Base-by-base conservation (phyloP, 2,888 invertebrate species). In the Eilema griseolum region DNA sequence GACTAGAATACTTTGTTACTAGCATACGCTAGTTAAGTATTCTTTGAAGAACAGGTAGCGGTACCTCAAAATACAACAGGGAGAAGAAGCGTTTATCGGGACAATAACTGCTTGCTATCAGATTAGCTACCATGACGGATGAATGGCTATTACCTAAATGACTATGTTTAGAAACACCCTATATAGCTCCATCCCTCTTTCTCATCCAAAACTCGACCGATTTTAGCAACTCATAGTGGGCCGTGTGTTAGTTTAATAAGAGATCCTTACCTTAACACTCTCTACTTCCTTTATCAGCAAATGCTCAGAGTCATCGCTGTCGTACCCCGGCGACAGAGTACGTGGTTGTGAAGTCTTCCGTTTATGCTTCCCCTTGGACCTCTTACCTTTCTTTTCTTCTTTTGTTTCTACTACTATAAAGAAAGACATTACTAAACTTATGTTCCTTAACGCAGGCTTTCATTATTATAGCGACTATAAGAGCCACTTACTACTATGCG, bases 261-360 rank as follows among this genome's bases (percentile, higher is more conserved):
- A 60, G 16, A 61, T 31, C 26, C 61, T 57, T 26, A 94, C 94
- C 93, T 94, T 94, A 72, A 95, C 88, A 82, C 92, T 93, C 74
- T 94, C 95, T 20, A 93, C 92, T 74, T 91, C 92, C 74, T 94
- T 94, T 69, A 95, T 85, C 57, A 95, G 86, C 67, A 91, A 82
- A 37, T 92, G 90, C 72, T 94, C 94, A 0, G 94, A 95, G 77
- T 94, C 94, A 37, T 95, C 94, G 70, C 94, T 94, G 73, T 94
- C 93, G 3, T 85, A 71, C 0, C 78, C 73, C 0, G 93, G 91
- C 0, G 93, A 92, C 4, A 82, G 56, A 0, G 83, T 41, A 1
- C 89, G 81, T 41, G 84, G 84, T 26, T 77, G 84, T 1, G 82
- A 31, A 0, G 74, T 81, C 70, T 90, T 92, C 33, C 86, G 85